Evolutionary conservation across 2,888 invertebrate genomes (phyloP), one percentile per base, ranked within the genome.

Genomic region (Margaritifera margaritifera): DNA sequence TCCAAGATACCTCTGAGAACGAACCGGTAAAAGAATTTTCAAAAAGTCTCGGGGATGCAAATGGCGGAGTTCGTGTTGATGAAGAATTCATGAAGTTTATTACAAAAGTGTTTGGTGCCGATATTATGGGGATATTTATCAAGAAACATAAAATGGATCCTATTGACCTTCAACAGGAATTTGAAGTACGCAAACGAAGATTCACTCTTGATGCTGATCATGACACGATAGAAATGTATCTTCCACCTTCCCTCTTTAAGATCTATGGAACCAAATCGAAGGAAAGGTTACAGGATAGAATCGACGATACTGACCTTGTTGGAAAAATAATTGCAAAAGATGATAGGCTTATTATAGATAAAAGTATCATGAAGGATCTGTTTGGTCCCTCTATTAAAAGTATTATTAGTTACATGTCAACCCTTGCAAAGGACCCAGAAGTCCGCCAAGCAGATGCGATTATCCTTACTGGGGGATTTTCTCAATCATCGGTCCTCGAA

Each of bases 51-150:
- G 81, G 81, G 1, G 69, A 66, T 22, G 62, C 78, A 8, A 75
- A 77, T 6, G 81, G 79, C 8, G 79, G 75, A 19, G 71, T 74
- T 19, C 62, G 77, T 25, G 78, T 81, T 11, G 81, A 81, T 57
- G 68, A 70, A 2, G 79, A 78, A 27, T 79, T 80, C 53, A 66
- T 76, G 24, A 77, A 78, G 42, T 81, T 79, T 52, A n/a, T 81
- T 4, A 71, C 69, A 54, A 64, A 73, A 27, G 55, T 81, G 3
- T 70, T 78, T 22, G 73, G 73, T 20, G 66, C 64, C 24, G 81
- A 81, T 25, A 74, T 80, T 25, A 78, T 80, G 63, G 81, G 80
- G 11, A 67, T 62, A 59, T 81, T 78, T 60, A 67, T 75, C 15
- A 75, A 75, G 59, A 79, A 76, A 52, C 66, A 75, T 54, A 75